phyloP scores from a whole-genome alignment of 2,888 invertebrate species.

The Trachelus tabidus region DNA sequence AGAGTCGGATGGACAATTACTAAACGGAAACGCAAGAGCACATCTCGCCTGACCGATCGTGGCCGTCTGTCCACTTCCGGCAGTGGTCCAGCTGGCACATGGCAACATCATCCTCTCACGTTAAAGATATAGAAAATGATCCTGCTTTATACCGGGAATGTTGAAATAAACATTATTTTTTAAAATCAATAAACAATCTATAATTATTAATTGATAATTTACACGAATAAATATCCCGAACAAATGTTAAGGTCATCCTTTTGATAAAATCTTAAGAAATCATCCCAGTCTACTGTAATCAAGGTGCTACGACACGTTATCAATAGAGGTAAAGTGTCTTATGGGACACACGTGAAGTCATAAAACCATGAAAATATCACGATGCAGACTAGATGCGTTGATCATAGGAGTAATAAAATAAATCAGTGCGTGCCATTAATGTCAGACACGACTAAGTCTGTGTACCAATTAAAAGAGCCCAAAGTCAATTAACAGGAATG shows the following conservation, averaged over 20 bases:
- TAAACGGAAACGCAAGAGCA: constrained; percentile 20
- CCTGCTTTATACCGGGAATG: neutral
- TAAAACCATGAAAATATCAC: neutral
- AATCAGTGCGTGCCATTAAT: neutral
- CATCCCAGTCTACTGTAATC: neutral
- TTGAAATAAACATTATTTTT: no score
- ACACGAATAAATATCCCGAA: no score
- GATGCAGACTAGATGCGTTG: neutral
- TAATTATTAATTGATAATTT: no score
- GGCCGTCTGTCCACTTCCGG: constrained; percentile 23
- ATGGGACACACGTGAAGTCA: neutral
- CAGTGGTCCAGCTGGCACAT: constrained; percentile 23
- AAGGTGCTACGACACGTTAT: neutral
- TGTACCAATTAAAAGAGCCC: neutral
- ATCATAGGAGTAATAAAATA: neutral
- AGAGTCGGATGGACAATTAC: constrained; percentile 9
- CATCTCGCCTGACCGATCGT: neutral
- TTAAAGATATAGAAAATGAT: neutral
- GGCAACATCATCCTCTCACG: neutral
- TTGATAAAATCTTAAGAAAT: neutral
- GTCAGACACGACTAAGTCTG: neutral
- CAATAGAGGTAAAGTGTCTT: neutral
- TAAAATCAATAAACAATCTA: no score
- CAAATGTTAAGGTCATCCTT: no score
- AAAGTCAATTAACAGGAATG: neutral